Evolutionary conservation across 2,113 vertebrate genomes (phyloP).

Genomic region (Zosterops lateralis): DNA sequence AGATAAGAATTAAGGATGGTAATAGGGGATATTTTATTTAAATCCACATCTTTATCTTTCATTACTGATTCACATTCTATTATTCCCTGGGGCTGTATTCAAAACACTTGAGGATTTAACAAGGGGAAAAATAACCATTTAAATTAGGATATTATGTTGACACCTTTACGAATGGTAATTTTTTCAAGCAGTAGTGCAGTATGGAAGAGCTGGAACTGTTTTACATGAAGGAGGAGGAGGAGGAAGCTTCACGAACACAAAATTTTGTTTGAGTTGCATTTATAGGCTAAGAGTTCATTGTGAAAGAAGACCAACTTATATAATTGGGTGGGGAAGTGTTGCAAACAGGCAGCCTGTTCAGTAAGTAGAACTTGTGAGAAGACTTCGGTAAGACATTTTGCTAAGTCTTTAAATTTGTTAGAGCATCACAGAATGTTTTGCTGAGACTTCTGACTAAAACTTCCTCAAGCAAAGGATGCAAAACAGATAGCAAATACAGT

Average conservation of each 20-base stretch:
- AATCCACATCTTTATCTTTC: conserved; percentile 32
- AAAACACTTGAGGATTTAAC: conserved; percentile 20
- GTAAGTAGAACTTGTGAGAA: not conserved
- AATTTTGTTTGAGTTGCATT: not conserved
- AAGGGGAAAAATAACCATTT: conserved; percentile 8
- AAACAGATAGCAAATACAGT: not conserved
- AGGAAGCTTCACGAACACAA: not conserved
- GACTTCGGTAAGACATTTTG: not conserved
- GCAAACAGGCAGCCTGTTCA: not conserved
- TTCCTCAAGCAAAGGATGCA: not conserved
- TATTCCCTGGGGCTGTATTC: not conserved
- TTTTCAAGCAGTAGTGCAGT: not conserved
- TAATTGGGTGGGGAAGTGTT: not conserved
- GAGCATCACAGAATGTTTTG: not conserved
- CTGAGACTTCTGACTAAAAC: not conserved
- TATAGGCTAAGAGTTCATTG: not conserved
- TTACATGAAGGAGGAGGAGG: not conserved
- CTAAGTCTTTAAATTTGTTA: not conserved
- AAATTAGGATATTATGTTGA: not conserved
- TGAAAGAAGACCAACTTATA: not conserved
- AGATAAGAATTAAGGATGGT: conserved; percentile 32
- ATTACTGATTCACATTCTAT: conserved; percentile 24
- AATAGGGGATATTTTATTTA: conserved; percentile 57
- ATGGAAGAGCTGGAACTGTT: not conserved
- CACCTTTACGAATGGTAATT: not conserved